Base-by-base conservation (phyloP, 1,140 invertebrate species). In the Mesaphorura yosii region DNA sequence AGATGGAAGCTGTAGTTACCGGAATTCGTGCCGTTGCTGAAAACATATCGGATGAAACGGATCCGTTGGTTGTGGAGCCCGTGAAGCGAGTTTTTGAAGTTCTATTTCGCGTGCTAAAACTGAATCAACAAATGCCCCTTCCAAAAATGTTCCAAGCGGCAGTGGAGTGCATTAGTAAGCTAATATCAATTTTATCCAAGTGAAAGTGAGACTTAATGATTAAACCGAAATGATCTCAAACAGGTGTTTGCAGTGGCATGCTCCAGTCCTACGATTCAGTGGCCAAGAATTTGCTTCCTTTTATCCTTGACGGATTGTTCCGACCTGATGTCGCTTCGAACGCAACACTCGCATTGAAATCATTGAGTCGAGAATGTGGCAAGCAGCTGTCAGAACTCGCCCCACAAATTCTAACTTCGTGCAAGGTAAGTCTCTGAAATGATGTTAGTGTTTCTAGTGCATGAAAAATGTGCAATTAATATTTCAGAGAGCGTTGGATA, bases 91-190 rank as follows among this genome's bases (percentile, higher is more conserved):
- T 56, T 19, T 62, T 62, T 52, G 29, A 56, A 42, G 51, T 59
- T 26, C 48, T 62, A 26, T 42, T 53, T 29, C 44, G 57, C 14
- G 48, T 59, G 29, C 34, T 62, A 12, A 57, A 62, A 44, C 48
- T 62, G 14, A 58, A 59, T 40, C 53, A 51, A 38, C 42, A 46
- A 14, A 25, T 31, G 20, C 29, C 31, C 10, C 46, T 49, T 22
- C 54, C 60, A 10, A 59, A 59, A 47, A 17, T 62, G 17, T 62
- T 56, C 27, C 57, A 58, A 49, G 57, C 60, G 12, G 60, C 60
- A 25, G 49, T 58, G 26, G 60, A 62, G 28, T 62, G 60, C 27
- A 59, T 62, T 28, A 62, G 60, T 59, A 48, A 50, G 60, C 48
- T 14, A 34, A 39, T n/a, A n/a, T n/a, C n/a, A n/a, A n/a, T 17